Evolutionary conservation across 2,888 invertebrate genomes (phyloP).

Genomic region (Drosophila ezoana): DNA sequence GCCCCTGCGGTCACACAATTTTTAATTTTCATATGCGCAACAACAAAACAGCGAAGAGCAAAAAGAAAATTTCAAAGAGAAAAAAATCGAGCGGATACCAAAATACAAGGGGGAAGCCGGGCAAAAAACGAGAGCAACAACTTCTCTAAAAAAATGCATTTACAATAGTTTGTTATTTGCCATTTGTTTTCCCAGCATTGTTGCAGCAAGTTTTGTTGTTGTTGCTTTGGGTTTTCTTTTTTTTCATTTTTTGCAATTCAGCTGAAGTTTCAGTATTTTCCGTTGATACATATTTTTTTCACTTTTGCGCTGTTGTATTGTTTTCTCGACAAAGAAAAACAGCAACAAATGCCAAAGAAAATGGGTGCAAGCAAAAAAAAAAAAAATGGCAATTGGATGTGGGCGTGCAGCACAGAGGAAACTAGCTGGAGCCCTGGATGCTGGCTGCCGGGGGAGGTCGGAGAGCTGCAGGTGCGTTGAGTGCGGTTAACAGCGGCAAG

Average conservation of each 20-base stretch:
- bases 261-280: constrained; percentile 34
- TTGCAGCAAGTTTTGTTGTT: constrained; percentile 20
- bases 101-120: constrained; percentile 3
- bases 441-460: neutral
- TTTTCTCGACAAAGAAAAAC: constrained; percentile 66
- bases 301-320: constrained; percentile 57
- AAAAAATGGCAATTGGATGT: constrained; percentile 46
- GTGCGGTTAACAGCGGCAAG: constrained; percentile 14
- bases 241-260: constrained; percentile 19
- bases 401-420: constrained; percentile 24
- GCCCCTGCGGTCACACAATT: constrained; percentile 75
- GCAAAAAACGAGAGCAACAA: constrained; percentile 15
- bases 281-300: constrained; percentile 7
- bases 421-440: neutral
- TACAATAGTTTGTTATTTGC: constrained; percentile 64
- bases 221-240: neutral
- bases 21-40: constrained; percentile 66
- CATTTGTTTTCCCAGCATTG: constrained; percentile 55
- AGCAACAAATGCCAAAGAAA: constrained; percentile 63
- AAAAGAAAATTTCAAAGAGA: constrained; percentile 6
- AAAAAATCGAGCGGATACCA: constrained; percentile 19
- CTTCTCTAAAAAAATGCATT: constrained; percentile 52
- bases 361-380: constrained; percentile 16
- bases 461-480: neutral
- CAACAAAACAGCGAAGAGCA: constrained; percentile 13